These are phyloP conservation scores for Nematostella vectensis DNA, from an alignment of 92 coral and sea anemone species.

Conservation along the genomic window DNA sequence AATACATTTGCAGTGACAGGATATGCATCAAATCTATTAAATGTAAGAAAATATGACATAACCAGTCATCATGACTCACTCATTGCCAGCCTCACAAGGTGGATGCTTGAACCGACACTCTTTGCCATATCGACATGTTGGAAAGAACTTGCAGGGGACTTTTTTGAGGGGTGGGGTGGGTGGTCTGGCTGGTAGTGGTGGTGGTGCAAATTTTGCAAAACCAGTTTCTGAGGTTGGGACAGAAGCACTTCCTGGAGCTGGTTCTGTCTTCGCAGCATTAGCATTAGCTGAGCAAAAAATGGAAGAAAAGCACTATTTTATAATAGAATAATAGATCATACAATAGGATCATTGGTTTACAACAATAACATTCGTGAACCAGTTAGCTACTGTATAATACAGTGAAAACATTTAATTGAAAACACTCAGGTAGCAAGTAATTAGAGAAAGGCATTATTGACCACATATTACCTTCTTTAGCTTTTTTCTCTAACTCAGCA, in stretches of 20 bases:
- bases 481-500: conserved; percentile 44
- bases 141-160: conserved; percentile 70
- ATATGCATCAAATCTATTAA: no score
- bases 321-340: no score
- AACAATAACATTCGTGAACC: no score
- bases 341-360: no score
- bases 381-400: no score
- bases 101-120: conserved; percentile 82
- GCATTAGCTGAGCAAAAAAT: not conserved
- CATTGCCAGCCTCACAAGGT: conserved; percentile 49
- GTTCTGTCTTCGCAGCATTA: not conserved
- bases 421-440: no score
- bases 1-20: no score
- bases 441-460: no score
- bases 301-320: not conserved
- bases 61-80: conserved; percentile 17
- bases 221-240: not conserved
- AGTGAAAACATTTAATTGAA: no score
- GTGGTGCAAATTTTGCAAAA: not conserved
- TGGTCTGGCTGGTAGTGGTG: conserved; percentile 7
- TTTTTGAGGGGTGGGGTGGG: conserved; percentile 14
- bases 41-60: conserved; percentile 1
- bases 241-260: not conserved
- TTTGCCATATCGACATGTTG: conserved; percentile 73
- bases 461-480: no score